phyloP scores from a whole-genome alignment of 2,888 invertebrate species.

The Cheilosia pagana region DNA sequence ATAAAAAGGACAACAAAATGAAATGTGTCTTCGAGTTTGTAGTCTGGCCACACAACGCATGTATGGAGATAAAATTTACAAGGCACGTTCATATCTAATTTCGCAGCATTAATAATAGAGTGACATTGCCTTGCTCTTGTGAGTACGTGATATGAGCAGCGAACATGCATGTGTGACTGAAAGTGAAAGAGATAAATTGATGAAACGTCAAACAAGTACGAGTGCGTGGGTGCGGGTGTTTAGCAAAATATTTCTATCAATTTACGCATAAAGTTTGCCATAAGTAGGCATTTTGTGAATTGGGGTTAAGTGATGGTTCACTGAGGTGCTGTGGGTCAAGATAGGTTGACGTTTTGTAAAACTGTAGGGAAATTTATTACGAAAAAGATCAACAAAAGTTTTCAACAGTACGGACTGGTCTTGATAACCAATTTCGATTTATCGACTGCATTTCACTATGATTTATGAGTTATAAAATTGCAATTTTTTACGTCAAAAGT shows the following conservation, averaged over 20 bases:
- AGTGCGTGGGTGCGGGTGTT: not conserved
- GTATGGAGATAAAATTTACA: constrained; percentile 31
- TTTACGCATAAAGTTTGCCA: constrained; percentile 31
- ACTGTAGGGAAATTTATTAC: too few species aligned
- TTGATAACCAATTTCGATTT: too few species aligned
- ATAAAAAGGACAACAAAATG: constrained; percentile 38
- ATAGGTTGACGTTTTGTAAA: too few species aligned
- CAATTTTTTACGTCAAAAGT: too few species aligned
- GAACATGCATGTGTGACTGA: constrained; percentile 5
- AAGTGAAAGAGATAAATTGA: constrained; percentile 38
- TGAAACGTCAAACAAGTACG: constrained; percentile 16
- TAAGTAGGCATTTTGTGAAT: not conserved
- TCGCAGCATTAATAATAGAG: constrained; percentile 60
- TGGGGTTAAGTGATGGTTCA: too few species aligned
- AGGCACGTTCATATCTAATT: constrained; percentile 61
- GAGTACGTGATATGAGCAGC: constrained; percentile 24
- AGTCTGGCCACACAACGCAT: constrained; percentile 19
- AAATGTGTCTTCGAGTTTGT: constrained; percentile 37
- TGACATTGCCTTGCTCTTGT: constrained; percentile 23
- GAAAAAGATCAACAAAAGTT: too few species aligned
- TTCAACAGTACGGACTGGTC: too few species aligned
- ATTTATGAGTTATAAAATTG: too few species aligned
- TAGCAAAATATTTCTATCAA: constrained; percentile 9
- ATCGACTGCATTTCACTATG: too few species aligned
- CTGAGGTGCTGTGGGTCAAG: too few species aligned